Evolutionary conservation across 2,888 invertebrate species (phyloP).

Genomic region (Unio pictorum): DNA sequence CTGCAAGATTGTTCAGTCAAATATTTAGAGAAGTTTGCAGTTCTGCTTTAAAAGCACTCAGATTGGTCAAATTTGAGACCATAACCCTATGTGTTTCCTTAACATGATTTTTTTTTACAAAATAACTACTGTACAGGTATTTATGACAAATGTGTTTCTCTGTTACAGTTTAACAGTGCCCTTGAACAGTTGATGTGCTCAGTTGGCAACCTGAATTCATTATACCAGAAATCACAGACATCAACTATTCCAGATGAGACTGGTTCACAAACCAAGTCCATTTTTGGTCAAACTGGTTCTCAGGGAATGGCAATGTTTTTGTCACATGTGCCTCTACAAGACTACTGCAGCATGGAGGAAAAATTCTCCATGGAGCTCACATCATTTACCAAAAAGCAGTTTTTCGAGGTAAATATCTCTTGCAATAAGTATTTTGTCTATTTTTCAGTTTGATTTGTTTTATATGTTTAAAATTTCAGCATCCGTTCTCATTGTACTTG

Average conservation of each 20-base stretch:
- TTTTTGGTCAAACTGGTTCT: constrained; percentile 15
- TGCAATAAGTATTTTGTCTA: no score
- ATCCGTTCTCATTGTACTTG: no score
- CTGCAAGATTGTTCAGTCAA: no score
- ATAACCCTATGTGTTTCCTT: no score
- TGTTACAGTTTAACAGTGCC: constrained; percentile 49
- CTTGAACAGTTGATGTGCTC: constrained; percentile 38
- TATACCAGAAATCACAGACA: constrained; percentile 31
- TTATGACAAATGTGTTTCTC: background rate
- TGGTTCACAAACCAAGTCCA: background rate
- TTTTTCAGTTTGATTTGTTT: no score
- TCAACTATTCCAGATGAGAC: background rate
- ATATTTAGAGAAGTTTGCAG: no score
- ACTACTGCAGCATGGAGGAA: constrained; percentile 56
- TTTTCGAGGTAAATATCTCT: constrained; percentile 60
- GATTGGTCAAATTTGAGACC: no score
- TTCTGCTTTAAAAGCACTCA: no score
- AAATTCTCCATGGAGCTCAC: constrained; percentile 61
- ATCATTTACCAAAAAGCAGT: constrained; percentile 65
- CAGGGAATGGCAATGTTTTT: constrained; percentile 42
- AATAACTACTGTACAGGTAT: no score
- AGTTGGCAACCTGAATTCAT: constrained; percentile 33
- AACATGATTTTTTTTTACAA: no score
- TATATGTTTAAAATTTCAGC: no score
- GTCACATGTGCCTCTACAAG: constrained; percentile 52